phyloP scores from a whole-genome alignment of 2,888 invertebrate species.

The Tubulanus polymorphus region DNA sequence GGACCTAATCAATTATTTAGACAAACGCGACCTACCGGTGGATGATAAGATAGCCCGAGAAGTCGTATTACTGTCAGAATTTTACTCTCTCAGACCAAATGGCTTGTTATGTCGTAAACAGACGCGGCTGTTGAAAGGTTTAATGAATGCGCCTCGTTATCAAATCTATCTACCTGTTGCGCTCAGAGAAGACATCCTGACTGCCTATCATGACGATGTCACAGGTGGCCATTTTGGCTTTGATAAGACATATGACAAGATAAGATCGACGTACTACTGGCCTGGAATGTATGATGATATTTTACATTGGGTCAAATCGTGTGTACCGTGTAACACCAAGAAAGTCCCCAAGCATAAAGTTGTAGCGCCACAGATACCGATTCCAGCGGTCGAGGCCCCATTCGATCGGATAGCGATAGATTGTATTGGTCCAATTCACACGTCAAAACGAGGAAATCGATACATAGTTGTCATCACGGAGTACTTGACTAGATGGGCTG shows the following conservation, averaged over 20 bases:
- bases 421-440: background rate
- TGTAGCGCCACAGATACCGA: background rate
- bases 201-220: background rate
- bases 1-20: background rate
- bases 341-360: background rate
- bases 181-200: background rate
- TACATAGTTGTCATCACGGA: slow-evolving; percentile 20
- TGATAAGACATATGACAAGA: background rate
- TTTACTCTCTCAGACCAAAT: background rate
- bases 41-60: background rate
- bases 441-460: slow-evolving; percentile 10
- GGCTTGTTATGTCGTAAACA: background rate
- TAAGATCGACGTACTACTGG: background rate
- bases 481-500: slow-evolving; percentile 19
- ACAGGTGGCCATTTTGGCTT: background rate
- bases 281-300: background rate
- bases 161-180: background rate
- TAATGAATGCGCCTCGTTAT: background rate
- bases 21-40: background rate
- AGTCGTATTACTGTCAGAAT: background rate
- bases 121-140: background rate
- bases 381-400: background rate
- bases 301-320: background rate
- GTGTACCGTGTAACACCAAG: background rate
- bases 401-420: background rate